These are phyloP conservation scores for Amiota mariae DNA, from an alignment of 2,888 invertebrate species.

Conservation along the genomic window DNA sequence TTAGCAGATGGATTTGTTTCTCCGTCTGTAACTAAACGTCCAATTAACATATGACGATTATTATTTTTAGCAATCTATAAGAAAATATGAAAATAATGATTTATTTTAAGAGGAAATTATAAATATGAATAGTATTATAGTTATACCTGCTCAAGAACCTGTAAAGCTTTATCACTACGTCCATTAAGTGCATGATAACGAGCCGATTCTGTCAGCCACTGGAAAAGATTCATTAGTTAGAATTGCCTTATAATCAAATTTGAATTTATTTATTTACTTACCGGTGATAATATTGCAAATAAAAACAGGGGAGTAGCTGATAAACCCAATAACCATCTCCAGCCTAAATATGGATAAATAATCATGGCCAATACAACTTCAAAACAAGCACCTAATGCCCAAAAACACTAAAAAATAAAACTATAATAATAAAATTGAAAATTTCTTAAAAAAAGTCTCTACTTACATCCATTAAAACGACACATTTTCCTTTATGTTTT, in stretches of 20 bases:
- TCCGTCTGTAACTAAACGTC: constrained; percentile 87
- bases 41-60: constrained; percentile 90
- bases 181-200: constrained; percentile 91
- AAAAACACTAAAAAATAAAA: constrained; percentile 83
- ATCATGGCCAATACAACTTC: constrained; percentile 91
- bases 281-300: constrained; percentile 44
- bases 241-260: neutral
- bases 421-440: neutral
- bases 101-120: too few relatives aligned
- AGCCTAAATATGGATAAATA: constrained; percentile 92
- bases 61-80: constrained; percentile 78
- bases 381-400: constrained; percentile 95
- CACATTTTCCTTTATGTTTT: constrained; percentile 94
- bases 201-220: constrained; percentile 96
- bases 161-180: constrained; percentile 88
- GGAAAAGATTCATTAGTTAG: constrained; percentile 17
- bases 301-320: constrained; percentile 73
- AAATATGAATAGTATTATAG: neutral
- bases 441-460: constrained; percentile 5
- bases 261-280: constrained; percentile 2
- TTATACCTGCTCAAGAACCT: constrained; percentile 84
- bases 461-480: constrained; percentile 92
- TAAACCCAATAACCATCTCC: constrained; percentile 91
- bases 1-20: constrained; percentile 78
- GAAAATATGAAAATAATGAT: constrained; percentile 32